phyloP scores from a whole-genome alignment of 2,113 vertebrate species.

The Archocentrus centrarchus region DNA sequence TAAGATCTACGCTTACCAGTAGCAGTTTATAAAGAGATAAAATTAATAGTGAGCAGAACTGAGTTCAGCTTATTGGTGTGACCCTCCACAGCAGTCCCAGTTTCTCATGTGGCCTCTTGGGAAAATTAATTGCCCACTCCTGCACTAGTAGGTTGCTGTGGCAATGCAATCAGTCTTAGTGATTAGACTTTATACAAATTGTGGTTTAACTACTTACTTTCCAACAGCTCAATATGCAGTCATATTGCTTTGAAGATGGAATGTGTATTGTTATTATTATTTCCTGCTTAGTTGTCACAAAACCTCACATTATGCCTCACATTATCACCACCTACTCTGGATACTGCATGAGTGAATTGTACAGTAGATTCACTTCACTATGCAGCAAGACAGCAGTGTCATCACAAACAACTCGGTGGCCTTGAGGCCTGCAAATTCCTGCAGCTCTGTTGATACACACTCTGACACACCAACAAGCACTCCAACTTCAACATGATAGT shows the following conservation, averaged over 20 bases:
- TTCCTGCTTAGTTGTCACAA: not conserved
- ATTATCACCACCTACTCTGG: not conserved
- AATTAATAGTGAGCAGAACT: too few species aligned
- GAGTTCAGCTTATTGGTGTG: too few species aligned
- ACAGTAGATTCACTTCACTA: conserved; percentile 25
- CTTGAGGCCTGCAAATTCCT: conserved; percentile 45
- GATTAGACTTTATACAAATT: too few species aligned
- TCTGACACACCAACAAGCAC: conserved; percentile 56
- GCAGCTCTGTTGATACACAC: conserved; percentile 45
- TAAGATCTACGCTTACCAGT: too few species aligned
- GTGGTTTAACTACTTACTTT: not conserved
- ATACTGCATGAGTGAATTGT: conserved; percentile 17
- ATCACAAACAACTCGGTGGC: conserved; percentile 38
- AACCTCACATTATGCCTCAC: not conserved
- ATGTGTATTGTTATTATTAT: not conserved
- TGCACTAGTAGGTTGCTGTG: too few species aligned
- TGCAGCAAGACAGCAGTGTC: conserved; percentile 27
- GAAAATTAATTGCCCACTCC: too few species aligned
- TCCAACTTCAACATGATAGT: conserved; percentile 57
- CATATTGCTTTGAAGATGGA: too few species aligned
- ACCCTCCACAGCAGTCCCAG: too few species aligned
- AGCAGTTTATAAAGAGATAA: too few species aligned
- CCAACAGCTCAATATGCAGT: too few species aligned
- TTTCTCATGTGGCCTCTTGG: too few species aligned
- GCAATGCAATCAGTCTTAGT: too few species aligned